Evolutionary conservation across 2,797 vertebrate genomes (phyloP), one percentile per base, ranked within the genome.

Genomic region (Bucorvus abyssinicus): DNA sequence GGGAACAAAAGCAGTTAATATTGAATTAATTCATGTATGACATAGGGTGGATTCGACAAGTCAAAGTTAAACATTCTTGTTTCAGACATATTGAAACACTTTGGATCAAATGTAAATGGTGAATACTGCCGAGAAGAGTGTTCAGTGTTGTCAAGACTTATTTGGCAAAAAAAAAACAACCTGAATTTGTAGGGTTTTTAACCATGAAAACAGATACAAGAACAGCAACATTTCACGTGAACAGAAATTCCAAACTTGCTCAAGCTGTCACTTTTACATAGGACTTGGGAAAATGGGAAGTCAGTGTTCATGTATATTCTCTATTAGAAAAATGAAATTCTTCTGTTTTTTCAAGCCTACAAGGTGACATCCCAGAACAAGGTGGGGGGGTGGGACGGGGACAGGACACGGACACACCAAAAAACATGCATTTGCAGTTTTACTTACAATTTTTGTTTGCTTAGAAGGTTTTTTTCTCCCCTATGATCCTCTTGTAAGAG

Each of bases 301-400:
- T 74, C 3, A 19, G 18, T 7, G 22, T 63, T 88, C n/a, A 23
- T 15, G 38, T 30, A 55, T 44, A 82, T n/a, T 59, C 44, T 65
- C 16, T 85, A 5, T 0, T 16, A 14, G 47, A 83, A 84, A 91
- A 80, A 79, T 17, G 1, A 32, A 76, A 65, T n/a, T 38, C 6
- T 27, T 85, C 10, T 38, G n/a, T 23, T 77, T 74, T 68, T 40
- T 36, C 40, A 90, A 68, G 32, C 20, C 38, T 26, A 42, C 29
- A n/a, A 57, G 10, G 16, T 56, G 14, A 45, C 16, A 90, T 23
- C 27, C 21, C n/a, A 75, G 61, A 84, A 80, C 15, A 29, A 23
- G 2, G n/a, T n/a, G 4, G 30, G 29, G 10, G 7, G 38, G 22
- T 10, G 5, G 4, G 1, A 17, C n/a, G n/a, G n/a, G n/a, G n/a